Percentiles rank a stretch among this genome's conserved stretches.
These are phyloP conservation scores for Anabacerthia variegaticeps DNA, from an alignment of 2,797 vertebrate genomes.

Conservation along the genomic window DNA sequence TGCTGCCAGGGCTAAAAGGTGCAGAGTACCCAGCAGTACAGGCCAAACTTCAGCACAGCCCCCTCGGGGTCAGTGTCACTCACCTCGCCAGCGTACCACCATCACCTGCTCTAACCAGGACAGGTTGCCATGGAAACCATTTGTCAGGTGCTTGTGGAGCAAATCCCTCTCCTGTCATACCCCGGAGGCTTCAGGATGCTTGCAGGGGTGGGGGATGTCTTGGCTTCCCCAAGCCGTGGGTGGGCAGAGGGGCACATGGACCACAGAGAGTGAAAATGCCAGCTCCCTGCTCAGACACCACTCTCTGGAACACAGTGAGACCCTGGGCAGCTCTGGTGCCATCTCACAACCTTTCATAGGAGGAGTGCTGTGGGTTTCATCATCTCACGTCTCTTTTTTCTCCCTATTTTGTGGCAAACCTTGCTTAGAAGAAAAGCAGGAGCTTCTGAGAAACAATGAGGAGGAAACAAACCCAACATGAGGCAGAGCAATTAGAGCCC, in stretches of 20 bases:
- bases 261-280: neutral
- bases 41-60: neutral
- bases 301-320: neutral
- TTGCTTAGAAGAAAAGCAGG: neutral
- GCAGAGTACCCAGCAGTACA: neutral
- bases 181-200: neutral
- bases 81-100: neutral
- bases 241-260: fast-evolving
- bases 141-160: neutral
- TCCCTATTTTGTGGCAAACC: neutral
- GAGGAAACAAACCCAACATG: neutral
- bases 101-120: neutral
- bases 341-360: neutral
- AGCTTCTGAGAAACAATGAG: neutral
- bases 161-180: neutral
- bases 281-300: neutral
- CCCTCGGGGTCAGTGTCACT: neutral
- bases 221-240: fast-evolving
- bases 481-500: neutral
- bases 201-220: neutral
- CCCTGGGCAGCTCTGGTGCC: neutral
- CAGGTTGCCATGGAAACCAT: neutral
- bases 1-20: neutral
- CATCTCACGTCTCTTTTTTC: neutral
- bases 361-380: neutral